Evolutionary conservation across 1,140 invertebrate species (phyloP).

Genomic region (Agrilus planipennis): DNA sequence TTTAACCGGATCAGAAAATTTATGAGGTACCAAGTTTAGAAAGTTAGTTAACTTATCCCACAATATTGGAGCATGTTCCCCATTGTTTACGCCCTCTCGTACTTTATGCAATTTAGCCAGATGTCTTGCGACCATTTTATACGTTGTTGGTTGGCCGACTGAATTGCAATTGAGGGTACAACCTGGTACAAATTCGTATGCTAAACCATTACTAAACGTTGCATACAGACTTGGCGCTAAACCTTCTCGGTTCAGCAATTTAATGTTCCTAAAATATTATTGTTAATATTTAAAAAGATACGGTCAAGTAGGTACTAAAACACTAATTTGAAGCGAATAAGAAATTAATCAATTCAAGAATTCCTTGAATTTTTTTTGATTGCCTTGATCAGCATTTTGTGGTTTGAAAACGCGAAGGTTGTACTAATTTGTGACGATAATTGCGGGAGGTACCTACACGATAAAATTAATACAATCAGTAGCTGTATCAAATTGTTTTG

Average conservation of each 20-base stretch:
- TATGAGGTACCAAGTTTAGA: constrained; percentile 55
- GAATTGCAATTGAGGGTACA: constrained; percentile 57
- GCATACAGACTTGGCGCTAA: constrained; percentile 80
- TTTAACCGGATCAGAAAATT: constrained; percentile 47
- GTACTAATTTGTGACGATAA: too few species aligned
- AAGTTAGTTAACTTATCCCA: constrained; percentile 68
- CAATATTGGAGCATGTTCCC: constrained; percentile 43
- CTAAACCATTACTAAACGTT: constrained; percentile 87
- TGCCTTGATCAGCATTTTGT: too few species aligned
- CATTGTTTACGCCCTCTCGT: constrained; percentile 28
- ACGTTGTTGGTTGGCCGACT: constrained; percentile 58
- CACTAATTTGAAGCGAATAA: too few species aligned
- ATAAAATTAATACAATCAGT: too few species aligned
- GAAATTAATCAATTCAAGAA: too few species aligned
- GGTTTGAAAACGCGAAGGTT: too few species aligned
- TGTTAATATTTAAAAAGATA: too few species aligned
- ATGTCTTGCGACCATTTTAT: constrained; percentile 58
- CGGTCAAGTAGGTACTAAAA: too few species aligned
- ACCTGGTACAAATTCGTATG: constrained; percentile 85
- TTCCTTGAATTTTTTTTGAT: too few species aligned
- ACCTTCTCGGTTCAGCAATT: constrained; percentile 56
- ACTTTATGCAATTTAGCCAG: constrained; percentile 75
- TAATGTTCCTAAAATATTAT: constrained; percentile 63
- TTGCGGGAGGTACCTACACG: too few species aligned
- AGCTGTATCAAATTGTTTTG: too few species aligned